Conservation (phyloP, 2,113 vertebrate species). For the Merops nubicus region DNA sequence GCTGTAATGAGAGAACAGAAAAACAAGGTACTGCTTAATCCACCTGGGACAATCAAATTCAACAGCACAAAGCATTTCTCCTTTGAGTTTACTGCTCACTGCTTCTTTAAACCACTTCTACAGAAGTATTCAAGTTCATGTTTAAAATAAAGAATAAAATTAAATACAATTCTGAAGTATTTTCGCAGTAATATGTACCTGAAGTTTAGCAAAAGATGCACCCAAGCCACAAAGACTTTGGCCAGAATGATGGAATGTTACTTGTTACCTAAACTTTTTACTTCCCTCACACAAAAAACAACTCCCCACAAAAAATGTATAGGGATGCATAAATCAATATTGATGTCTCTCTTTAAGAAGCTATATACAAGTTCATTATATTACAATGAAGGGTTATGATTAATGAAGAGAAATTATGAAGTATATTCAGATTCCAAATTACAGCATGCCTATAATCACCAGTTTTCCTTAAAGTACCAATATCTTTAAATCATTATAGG, state of each 20-base stretch:
- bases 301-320: background rate
- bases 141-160: background rate
- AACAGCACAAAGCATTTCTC: background rate
- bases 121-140: background rate
- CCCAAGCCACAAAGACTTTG: background rate
- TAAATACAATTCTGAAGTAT: background rate
- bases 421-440: background rate
- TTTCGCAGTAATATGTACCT: background rate
- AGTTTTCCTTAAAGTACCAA: background rate
- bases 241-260: background rate
- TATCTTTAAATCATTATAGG: background rate
- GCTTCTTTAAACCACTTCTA: background rate
- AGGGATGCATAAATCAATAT: background rate
- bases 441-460: background rate
- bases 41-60: background rate
- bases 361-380: background rate
- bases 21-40: background rate
- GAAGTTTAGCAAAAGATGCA: background rate
- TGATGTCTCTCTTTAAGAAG: background rate
- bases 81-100: background rate
- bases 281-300: background rate
- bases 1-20: constrained; percentile 75
- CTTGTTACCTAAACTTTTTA: background rate
- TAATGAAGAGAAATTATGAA: background rate
- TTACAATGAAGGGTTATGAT: background rate